Evolutionary conservation across 2,888 invertebrate species (phyloP).

Genomic region (Leptopilina drosophilae): DNA sequence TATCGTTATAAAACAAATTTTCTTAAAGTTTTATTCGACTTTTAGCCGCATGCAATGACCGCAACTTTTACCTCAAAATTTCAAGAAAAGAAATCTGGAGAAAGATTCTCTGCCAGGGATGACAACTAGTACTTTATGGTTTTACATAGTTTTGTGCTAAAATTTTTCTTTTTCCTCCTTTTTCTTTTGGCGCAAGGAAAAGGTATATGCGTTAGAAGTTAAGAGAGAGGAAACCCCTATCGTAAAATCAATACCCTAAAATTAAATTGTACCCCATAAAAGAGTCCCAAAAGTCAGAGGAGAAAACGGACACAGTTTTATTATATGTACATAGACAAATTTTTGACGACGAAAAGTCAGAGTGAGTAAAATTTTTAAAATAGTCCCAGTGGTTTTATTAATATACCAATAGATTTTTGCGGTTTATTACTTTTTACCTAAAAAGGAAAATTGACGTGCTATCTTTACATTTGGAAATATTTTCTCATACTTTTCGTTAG

Average conservation of each 20-base stretch:
- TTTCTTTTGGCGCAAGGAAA: background rate
- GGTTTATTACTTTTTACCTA: too few species aligned
- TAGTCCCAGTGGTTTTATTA: too few species aligned
- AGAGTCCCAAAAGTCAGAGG: conserved; percentile 27
- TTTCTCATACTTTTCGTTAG: too few species aligned
- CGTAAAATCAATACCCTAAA: conserved; percentile 67
- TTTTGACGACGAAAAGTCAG: too few species aligned
- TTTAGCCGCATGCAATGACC: conserved; percentile 65
- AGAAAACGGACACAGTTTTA: conserved; percentile 37
- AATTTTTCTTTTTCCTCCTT: conserved; percentile 35
- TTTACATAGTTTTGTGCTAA: conserved; percentile 34
- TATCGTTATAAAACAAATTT: conserved; percentile 48
- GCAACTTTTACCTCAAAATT: conserved; percentile 69
- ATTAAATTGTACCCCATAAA: conserved; percentile 69
- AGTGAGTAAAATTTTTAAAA: too few species aligned
- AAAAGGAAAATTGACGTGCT: too few species aligned
- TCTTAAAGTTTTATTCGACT: conserved; percentile 67
- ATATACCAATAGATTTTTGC: too few species aligned
- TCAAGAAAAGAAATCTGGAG: conserved; percentile 16
- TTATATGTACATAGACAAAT: background rate
- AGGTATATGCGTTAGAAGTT: background rate
- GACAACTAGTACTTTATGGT: conserved; percentile 29
- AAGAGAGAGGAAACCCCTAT: conserved; percentile 63
- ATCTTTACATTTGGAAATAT: too few species aligned
- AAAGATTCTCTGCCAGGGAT: background rate